Base-by-base conservation (phyloP, 2,888 invertebrate genomes). In the Cryptophagus acutangulus region DNA sequence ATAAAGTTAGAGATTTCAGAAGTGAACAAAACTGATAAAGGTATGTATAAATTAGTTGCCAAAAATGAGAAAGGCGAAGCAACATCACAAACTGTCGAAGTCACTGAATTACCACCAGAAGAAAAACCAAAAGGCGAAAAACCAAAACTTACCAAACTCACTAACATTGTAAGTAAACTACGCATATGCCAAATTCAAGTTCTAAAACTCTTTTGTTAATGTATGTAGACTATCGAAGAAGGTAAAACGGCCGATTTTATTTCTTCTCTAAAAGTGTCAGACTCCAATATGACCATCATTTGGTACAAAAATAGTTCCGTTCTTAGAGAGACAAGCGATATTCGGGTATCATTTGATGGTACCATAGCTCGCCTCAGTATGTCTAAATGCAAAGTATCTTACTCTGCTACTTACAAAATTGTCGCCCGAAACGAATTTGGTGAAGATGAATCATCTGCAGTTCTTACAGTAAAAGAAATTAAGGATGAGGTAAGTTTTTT, bases 41-140 rank as follows among this genome's bases (percentile, higher is more conserved):
- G 93, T 51, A 77, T 84, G 42, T 93, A 94, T 70, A 92, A 91
- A 70, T 73, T 93, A 55, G 80, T 92, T 3, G 92, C 92, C 15
- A 89, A 86, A 66, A 93, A 93, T 66, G 91, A 91, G 58, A 92
- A 93, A 69, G 93, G 93, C 49, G 90, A 92, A 69, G 91, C 90
- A 9, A 82, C 83, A 9, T 93, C 93, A 16, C 90, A 91, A 68
- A 77, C 82, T 41, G 91, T 93, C 2, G 87, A 90, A 66, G 82
- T 93, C 36, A 81, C 83, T 34, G 90, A 91, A 51, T 81, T 91
- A 54, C 87, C 87, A 1, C 80, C 81, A 49, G 78, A 78, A 44
- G 82, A 83, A 55, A 82, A 83, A 54, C 80, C 81, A 47, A 82
- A 86, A 67, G 80, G 85, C 30, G 81, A 83, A 37, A 87, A 87